Conservation (phyloP, 1,140 invertebrate species). For the Euborellia annulipes region DNA sequence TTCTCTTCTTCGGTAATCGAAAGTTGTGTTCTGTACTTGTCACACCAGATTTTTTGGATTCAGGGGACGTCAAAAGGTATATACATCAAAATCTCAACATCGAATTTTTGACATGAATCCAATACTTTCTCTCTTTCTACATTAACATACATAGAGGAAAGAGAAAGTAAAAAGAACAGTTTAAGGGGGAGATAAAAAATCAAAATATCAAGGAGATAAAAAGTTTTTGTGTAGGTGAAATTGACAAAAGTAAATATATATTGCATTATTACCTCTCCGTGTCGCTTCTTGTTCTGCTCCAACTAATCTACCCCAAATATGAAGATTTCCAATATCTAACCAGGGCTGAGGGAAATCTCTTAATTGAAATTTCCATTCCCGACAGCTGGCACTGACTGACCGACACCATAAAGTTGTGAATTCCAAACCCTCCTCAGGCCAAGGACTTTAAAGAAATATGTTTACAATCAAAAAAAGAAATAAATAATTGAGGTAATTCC, state of each 20-base stretch:
- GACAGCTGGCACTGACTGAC: constrained; percentile 59
- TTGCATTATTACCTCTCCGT: constrained; percentile 41
- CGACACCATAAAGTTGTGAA: constrained; percentile 90
- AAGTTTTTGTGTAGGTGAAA: background rate
- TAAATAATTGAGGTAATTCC: background rate
- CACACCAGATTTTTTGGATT: no score
- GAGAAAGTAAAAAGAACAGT: constrained; percentile 1
- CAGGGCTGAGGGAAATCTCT: constrained; percentile 93
- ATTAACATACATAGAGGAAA: constrained; percentile 3
- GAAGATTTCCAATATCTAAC: constrained; percentile 63
- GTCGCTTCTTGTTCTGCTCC: constrained; percentile 79
- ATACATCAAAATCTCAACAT: no score
- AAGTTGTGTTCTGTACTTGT: no score
- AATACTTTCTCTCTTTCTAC: no score
- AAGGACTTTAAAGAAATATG: constrained; percentile 41
- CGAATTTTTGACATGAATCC: no score
- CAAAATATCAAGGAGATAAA: constrained; percentile 1
- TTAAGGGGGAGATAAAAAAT: background rate
- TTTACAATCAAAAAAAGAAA: constrained; percentile 1
- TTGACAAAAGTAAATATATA: background rate
- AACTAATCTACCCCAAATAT: constrained; percentile 75
- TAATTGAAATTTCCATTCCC: constrained; percentile 72
- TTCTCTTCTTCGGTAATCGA: no score
- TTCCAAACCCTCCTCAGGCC: constrained; percentile 78
- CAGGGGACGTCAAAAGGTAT: no score